Evolutionary conservation across 2,797 vertebrate genomes (phyloP).

Genomic region (Alosa sapidissima): DNA sequence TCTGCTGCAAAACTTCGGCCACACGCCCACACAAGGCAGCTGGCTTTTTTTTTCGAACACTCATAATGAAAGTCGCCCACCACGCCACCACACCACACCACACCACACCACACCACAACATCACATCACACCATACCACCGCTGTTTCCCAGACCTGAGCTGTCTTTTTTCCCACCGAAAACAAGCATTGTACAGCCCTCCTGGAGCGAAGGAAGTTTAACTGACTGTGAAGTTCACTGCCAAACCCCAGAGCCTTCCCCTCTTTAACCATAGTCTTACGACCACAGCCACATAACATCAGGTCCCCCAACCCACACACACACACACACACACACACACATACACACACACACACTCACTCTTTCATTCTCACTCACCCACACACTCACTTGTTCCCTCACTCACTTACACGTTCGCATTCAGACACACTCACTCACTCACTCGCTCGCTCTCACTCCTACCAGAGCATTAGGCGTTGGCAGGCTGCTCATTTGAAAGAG

Average conservation of each 20-base stretch:
- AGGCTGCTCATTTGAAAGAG: neutral
- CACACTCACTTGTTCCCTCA: neutral
- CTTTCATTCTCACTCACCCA: neutral
- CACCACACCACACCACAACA: neutral
- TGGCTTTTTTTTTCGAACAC: slow-evolving; percentile 29
- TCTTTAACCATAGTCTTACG: neutral
- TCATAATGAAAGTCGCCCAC: slow-evolving; percentile 45
- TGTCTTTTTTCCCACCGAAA: slow-evolving; percentile 44
- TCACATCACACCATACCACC: neutral
- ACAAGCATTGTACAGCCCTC: neutral
- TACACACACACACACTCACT: too few relatives aligned
- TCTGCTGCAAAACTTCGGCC: slow-evolving; percentile 28
- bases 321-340: slow-evolving; percentile 5
- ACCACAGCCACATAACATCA: neutral
- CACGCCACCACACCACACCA: neutral
- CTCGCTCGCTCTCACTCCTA: neutral
- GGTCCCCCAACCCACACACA: slow-evolving; percentile 30
- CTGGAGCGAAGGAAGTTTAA: slow-evolving; percentile 43
- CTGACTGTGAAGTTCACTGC: slow-evolving; percentile 53
- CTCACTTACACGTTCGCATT: too few relatives aligned
- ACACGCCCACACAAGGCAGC: slow-evolving; percentile 26
- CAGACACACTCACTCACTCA: neutral
- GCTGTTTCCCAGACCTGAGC: slow-evolving; percentile 37
- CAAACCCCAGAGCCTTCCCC: slow-evolving; percentile 27
- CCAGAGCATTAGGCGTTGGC: neutral